Base-by-base conservation (phyloP, 1,140 invertebrate species). In the Cotesia chilonis region DNA sequence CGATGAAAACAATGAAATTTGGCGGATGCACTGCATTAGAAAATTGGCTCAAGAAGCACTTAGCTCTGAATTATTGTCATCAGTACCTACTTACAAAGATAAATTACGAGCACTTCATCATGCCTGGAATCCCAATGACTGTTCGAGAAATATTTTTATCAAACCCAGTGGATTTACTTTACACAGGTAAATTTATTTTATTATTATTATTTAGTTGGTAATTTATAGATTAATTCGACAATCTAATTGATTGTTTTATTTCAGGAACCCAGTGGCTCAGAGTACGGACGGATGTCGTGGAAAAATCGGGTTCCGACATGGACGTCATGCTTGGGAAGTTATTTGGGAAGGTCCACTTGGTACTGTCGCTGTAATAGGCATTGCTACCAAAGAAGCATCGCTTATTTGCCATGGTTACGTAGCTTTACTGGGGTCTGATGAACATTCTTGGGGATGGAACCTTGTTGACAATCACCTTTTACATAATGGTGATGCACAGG, bases 371-470 rank as follows among this genome's bases (percentile, higher is more conserved):
- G 95, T 98, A 28, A 93, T 98, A 79, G 96, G 98, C 41, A 94
- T 99, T 77, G 95, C 97, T 36, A 98, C 97, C 3, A 97, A 96
- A 88, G 95, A 98, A 83, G 95, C 97, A 17, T 90, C 94, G 36
- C 86, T 98, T 61, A 91, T 94, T 80, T 96, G 94, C 85, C 95
- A 95, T 79, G 97, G 98, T 72, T 99, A 99, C 89, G 93, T 98
- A 38, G 94, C 96, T 4, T 87, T 99, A 67, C 87, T 99, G 61
- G 98, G 98, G 20, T 95, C 94, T 57, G 96, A 99, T 88, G 95
- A 98, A 82, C 93, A 99, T 84, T 98, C 96, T 79, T 99, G 97
- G 97, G 97, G 97, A 4, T 99, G 98, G 97, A 99, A 99, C 90
- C 90, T 99, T 72, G 97, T 99, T 14, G 97, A 99, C 87, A 99